Evolutionary conservation across 2,113 vertebrate species (phyloP).

Genomic region (Gnathonemus longibarbis): DNA sequence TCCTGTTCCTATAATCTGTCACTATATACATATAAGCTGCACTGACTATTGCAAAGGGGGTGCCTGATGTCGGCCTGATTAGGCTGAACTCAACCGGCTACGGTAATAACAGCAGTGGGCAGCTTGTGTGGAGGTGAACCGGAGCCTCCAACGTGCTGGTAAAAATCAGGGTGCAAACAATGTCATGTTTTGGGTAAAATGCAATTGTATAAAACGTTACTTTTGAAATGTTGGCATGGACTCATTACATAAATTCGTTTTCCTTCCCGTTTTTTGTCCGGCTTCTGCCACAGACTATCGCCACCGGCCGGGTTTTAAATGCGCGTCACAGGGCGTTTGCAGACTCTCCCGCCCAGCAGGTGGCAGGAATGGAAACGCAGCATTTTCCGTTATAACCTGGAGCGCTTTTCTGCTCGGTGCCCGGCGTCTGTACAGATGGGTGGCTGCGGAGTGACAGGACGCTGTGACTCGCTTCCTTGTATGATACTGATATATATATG

Average conservation of each 20-base stretch:
- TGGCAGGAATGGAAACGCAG: neutral
- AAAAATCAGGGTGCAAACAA: neutral
- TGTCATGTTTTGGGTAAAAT: neutral
- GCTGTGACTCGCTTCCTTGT: neutral
- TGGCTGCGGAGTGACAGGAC: neutral
- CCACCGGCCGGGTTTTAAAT: neutral
- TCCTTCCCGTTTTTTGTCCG: neutral
- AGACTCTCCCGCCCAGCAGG: neutral
- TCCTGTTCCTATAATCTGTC: neutral
- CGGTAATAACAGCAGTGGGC: neutral
- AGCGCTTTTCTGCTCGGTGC: neutral
- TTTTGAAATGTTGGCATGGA: neutral
- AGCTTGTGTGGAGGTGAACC: neutral
- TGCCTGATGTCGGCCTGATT: neutral
- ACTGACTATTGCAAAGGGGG: neutral
- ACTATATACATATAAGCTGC: neutral
- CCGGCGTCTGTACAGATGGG: neutral
- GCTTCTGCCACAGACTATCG: neutral
- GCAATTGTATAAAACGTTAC: neutral
- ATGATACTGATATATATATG: neutral
- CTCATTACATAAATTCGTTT: neutral
- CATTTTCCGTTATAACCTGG: neutral
- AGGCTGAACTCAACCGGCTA: neutral
- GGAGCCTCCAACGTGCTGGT: neutral
- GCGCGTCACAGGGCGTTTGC: neutral